A percentile compares a stretch with the other conserved stretches of the same genome.
Evolutionary conservation across 2,888 invertebrate genomes (phyloP).

Genomic region (Trachelus stipa): DNA sequence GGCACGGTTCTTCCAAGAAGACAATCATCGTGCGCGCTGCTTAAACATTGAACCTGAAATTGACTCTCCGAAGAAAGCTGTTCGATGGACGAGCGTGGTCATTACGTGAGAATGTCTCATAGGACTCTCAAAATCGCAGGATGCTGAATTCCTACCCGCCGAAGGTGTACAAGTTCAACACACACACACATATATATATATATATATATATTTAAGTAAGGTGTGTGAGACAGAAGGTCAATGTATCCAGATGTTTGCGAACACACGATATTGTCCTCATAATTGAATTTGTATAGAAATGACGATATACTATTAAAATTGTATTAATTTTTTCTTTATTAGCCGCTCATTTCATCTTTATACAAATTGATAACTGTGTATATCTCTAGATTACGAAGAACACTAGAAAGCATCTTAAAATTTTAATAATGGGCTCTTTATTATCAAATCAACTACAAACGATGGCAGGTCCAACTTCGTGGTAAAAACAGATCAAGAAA

Average conservation of each 20-base stretch:
- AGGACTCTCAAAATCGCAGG: neutral
- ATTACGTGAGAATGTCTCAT: neutral
- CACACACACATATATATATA: slow-evolving; percentile 17
- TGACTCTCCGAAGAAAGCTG: neutral
- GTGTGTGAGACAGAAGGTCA: neutral
- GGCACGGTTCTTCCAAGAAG: neutral
- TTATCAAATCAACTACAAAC: neutral
- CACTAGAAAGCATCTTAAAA: slow-evolving; percentile 14
- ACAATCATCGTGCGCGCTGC: neutral
- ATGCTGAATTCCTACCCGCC: neutral
- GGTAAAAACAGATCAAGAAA: slow-evolving; percentile 68
- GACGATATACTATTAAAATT: slow-evolving; percentile 11
- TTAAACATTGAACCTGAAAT: neutral
- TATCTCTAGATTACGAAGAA: neutral
- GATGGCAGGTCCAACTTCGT: slow-evolving; percentile 66
- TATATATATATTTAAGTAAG: slow-evolving; percentile 15
- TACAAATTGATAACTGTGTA: neutral
- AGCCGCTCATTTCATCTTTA: neutral
- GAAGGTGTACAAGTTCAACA: slow-evolving; percentile 36
- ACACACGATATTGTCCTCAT: slow-evolving; percentile 33
- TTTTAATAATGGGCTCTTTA: slow-evolving; percentile 15
- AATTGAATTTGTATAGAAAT: slow-evolving; percentile 56
- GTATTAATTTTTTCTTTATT: slow-evolving; percentile 5
- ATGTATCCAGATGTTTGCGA: neutral
- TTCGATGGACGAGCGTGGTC: neutral